These are phyloP conservation scores for Muraenolepis orangiensis DNA, from an alignment of 2,797 vertebrate genomes.

Conservation along the genomic window DNA sequence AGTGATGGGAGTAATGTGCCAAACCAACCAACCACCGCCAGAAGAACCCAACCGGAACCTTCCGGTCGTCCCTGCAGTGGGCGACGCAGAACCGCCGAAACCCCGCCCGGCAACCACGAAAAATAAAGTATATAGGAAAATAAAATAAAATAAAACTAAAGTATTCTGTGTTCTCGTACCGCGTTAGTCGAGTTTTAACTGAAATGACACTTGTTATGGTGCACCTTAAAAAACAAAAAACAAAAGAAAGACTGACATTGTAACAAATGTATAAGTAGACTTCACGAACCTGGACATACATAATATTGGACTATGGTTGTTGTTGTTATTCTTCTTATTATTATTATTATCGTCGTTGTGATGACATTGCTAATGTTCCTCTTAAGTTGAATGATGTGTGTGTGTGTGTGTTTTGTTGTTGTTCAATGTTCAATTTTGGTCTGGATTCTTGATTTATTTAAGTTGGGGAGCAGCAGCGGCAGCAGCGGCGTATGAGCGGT, in stretches of 20 bases:
- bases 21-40: slow-evolving; percentile 62
- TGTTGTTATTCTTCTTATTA: too few relatives aligned
- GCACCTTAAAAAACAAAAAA: slow-evolving; percentile 83
- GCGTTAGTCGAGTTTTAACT: slow-evolving; percentile 59
- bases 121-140: background rate
- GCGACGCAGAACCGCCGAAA: slow-evolving; percentile 26
- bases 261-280: slow-evolving; percentile 66
- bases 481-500: slow-evolving; percentile 59
- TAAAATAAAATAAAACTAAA: slow-evolving; percentile 38
- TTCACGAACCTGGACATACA: slow-evolving; percentile 54
- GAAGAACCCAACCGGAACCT: background rate
- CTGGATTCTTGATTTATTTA: slow-evolving; percentile 88
- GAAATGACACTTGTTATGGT: slow-evolving; percentile 70
- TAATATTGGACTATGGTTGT: slow-evolving; percentile 69
- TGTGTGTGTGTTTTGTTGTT: slow-evolving; percentile 39
- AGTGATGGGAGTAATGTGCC: slow-evolving; percentile 55
- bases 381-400: slow-evolving; percentile 66
- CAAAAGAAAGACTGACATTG: slow-evolving; percentile 70
- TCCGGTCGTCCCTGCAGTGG: slow-evolving; percentile 29
- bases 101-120: slow-evolving; percentile 16
- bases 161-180: slow-evolving; percentile 63
- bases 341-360: slow-evolving; percentile 62
- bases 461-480: slow-evolving; percentile 72
- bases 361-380: slow-evolving; percentile 64
- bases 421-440: slow-evolving; percentile 71